These are phyloP conservation scores for Peromyscus nudipes DNA, from an alignment of 2,797 vertebrate genomes.

Conservation along the genomic window DNA sequence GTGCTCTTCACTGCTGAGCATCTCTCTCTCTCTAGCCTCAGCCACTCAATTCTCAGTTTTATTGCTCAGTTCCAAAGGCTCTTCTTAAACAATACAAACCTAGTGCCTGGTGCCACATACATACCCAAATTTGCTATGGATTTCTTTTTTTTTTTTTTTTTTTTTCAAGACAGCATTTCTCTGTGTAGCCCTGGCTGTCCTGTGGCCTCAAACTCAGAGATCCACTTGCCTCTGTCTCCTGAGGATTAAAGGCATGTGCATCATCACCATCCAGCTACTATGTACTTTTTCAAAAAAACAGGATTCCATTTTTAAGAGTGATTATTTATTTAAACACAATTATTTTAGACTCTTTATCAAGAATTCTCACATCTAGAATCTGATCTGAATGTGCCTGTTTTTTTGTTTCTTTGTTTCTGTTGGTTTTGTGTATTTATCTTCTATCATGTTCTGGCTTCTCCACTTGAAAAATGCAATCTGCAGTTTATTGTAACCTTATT, in stretches of 20 bases:
- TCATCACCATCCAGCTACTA: background rate
- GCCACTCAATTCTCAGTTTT: constrained; percentile 9
- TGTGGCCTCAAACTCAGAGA: background rate
- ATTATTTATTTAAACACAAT: constrained; percentile 35
- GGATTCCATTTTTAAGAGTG: background rate
- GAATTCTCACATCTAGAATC: background rate
- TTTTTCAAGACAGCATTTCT: too few species aligned
- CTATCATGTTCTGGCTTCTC: background rate
- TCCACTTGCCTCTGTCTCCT: background rate
- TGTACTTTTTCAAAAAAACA: background rate
- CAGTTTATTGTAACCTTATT: background rate
- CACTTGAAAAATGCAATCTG: background rate
- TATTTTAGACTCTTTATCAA: background rate
- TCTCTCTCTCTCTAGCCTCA: background rate
- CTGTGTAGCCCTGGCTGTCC: too few species aligned
- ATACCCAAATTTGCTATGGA: background rate
- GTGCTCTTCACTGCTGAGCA: background rate
- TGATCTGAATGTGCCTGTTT: background rate
- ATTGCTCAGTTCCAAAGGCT: constrained; percentile 2
- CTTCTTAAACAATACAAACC: background rate
- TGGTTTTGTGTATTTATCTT: background rate
- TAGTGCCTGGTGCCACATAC: too few species aligned
- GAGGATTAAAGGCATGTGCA: background rate
- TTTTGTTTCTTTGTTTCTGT: constrained; percentile 2
- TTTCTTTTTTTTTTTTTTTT: background rate